These are phyloP conservation scores for Thymelicus sylvestris DNA, from an alignment of 2,888 invertebrate species.

Conservation along the genomic window DNA sequence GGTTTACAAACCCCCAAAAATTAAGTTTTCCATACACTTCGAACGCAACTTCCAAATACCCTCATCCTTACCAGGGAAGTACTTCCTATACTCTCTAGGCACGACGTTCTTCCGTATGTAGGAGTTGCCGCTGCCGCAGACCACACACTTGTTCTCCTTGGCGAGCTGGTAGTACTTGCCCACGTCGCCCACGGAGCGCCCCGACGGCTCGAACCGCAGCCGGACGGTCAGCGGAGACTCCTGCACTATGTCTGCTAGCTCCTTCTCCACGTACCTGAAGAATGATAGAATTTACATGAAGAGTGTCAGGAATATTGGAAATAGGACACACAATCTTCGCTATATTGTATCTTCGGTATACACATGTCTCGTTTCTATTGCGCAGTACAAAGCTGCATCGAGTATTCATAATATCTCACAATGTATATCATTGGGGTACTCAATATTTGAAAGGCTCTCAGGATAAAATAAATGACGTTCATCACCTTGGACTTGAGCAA, in stretches of 20 bases:
- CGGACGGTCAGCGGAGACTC: constrained; percentile 87
- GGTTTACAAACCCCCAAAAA: neutral
- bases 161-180: constrained; percentile 89
- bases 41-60: neutral
- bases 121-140: constrained; percentile 88
- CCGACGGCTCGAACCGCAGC: constrained; percentile 91
- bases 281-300: no score
- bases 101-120: constrained; percentile 92
- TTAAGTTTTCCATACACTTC: constrained; percentile 42
- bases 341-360: no score
- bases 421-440: no score
- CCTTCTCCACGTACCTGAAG: constrained; percentile 81
- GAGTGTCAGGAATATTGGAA: no score
- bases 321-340: no score
- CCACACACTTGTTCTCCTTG: constrained; percentile 91
- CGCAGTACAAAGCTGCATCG: no score
- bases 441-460: no score
- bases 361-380: no score
- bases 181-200: constrained; percentile 87
- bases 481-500: no score
- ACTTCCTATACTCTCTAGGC: constrained; percentile 92
- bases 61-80: constrained; percentile 85
- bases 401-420: no score
- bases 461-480: no score
- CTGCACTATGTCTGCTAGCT: constrained; percentile 69